Evolutionary conservation across 2,888 invertebrate genomes (phyloP).

Genomic region (Gisinianus flammeolus): DNA sequence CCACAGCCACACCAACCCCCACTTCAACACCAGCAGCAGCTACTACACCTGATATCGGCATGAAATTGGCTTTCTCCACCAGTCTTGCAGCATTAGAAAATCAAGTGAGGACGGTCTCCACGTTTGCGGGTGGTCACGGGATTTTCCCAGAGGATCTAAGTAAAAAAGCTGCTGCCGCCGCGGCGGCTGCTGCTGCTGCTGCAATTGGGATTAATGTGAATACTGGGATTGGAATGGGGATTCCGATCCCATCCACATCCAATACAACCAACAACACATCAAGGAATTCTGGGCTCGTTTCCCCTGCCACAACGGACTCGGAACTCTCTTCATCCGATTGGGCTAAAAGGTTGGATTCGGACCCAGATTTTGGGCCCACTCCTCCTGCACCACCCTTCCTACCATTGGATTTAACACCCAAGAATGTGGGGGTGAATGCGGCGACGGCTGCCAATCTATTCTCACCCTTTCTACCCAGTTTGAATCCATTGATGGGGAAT

Average conservation of each 20-base stretch:
- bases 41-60: not conserved
- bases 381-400: constrained; percentile 9
- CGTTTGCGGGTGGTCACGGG: constrained; percentile 24
- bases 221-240: not conserved
- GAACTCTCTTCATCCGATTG: constrained; percentile 27
- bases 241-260: not conserved
- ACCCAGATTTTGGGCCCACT: not conserved
- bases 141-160: constrained; percentile 32
- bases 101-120: constrained; percentile 41
- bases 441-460: constrained; percentile 15
- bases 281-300: not conserved
- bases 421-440: not conserved
- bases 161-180: constrained; percentile 10
- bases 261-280: not conserved
- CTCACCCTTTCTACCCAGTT: constrained; percentile 21
- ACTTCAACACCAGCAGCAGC: too few relatives aligned
- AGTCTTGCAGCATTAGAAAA: constrained; percentile 42
- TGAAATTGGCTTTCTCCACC: constrained; percentile 23
- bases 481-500: constrained; percentile 41
- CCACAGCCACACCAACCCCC: not conserved
- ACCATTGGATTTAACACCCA: constrained; percentile 38
- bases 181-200: not conserved
- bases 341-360: constrained; percentile 16
- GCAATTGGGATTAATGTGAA: not conserved
- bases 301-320: constrained; percentile 30